A percentile compares a stretch with the other conserved stretches of the same genome.
These are phyloP conservation scores for Diadema setosum DNA, from an alignment of 35 echinoderm and acorn worm species.

Conservation along the genomic window DNA sequence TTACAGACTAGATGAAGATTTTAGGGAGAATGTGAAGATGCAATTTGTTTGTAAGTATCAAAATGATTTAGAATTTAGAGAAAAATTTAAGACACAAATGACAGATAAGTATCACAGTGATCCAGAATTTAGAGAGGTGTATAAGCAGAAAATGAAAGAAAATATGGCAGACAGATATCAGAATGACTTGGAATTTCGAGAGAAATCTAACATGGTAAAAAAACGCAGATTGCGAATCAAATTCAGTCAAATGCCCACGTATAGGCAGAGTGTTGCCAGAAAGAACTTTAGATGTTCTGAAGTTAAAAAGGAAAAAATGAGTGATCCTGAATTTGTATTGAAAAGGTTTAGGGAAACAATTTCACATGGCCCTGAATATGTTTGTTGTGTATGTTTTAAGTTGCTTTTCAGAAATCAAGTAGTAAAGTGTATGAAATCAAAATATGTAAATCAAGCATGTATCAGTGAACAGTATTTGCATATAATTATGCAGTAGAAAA, in stretches of 20 bases:
- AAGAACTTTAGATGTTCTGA: background rate
- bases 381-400: slow-evolving; percentile 37
- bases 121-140: background rate
- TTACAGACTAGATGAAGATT: background rate
- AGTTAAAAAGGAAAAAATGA: background rate
- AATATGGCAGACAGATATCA: background rate
- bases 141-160: background rate
- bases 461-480: slow-evolving; percentile 25
- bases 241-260: background rate
- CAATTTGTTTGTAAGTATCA: background rate
- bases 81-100: background rate
- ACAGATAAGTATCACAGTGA: background rate
- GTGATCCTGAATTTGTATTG: background rate
- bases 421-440: slow-evolving; percentile 1
- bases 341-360: slow-evolving; percentile 24
- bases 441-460: background rate
- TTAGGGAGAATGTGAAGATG: background rate
- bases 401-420: slow-evolving; percentile 39
- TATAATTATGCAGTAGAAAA: background rate
- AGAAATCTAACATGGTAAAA: background rate
- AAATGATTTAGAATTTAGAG: background rate
- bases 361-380: slow-evolving; percentile 45
- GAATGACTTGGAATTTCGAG: background rate
- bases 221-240: background rate
- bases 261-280: background rate